Conservation (phyloP, 2,888 invertebrate genomes). For the Andrena bucephala region DNA sequence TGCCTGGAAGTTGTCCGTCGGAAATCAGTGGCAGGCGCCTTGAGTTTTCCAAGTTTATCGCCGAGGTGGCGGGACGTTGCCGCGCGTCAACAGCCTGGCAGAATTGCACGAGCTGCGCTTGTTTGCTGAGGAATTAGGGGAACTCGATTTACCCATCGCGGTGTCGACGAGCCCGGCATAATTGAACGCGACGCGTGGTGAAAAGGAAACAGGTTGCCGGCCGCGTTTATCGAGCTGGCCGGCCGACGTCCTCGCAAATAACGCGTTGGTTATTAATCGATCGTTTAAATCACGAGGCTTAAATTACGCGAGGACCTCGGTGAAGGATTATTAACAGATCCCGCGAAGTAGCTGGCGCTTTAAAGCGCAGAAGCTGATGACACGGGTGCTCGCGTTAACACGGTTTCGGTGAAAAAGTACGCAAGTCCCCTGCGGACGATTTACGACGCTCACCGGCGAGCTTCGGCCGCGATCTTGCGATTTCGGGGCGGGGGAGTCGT, state of each 20-base stretch:
- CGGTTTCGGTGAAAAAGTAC: not conserved
- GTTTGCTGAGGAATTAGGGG: constrained; percentile 26
- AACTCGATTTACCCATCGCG: constrained; percentile 15
- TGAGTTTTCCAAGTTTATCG: not conserved
- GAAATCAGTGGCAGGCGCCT: no score
- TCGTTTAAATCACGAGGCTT: no score
- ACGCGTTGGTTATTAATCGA: not conserved
- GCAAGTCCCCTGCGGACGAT: not conserved
- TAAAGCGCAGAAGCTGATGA: not conserved
- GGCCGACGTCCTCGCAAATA: not conserved
- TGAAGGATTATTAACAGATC: no score
- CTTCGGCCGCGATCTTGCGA: constrained; percentile 10
- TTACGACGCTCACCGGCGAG: constrained; percentile 1
- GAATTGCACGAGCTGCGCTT: not conserved
- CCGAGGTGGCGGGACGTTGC: not conserved
- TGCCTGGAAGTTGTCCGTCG: no score
- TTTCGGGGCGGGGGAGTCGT: constrained; percentile 17
- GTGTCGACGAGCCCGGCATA: constrained; percentile 24
- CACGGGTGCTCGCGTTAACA: not conserved
- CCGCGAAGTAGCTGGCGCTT: no score
- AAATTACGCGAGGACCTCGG: no score
- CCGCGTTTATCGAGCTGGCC: constrained; percentile 8
- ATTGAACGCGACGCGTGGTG: constrained; percentile 16
- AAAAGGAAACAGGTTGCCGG: constrained; percentile 36
- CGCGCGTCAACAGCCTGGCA: not conserved